Evolutionary conservation across 2,113 vertebrate species (phyloP), one percentile per base, ranked within the genome.

Genomic region (Epinephelus fuscoguttatus): DNA sequence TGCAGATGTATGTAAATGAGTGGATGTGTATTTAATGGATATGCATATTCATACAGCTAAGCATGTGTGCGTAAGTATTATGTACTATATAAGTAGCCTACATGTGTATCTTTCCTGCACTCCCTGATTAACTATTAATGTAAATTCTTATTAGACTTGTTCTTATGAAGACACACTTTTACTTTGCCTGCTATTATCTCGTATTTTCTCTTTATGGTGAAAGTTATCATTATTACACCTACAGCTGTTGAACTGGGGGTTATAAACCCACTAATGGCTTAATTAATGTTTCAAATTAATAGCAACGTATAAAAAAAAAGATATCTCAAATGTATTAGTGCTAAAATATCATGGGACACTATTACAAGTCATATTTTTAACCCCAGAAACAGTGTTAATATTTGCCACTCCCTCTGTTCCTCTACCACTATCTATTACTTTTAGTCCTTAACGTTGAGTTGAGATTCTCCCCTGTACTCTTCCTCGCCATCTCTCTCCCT

Each of bases 401-500:
- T 25, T 72, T 50, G 18, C 11, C 25, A 37, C 50, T 17, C 19
- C 11, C 2, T 1, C 33, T 8, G 1, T 25, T 47, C 15, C 13
- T 47, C 25, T 12, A 33, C 14, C 37, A 45, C 45, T 23, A 61
- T 1, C 1, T 59, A 61, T 70, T 45, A 52, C 10, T 37, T 50
- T 49, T 30, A 69, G 55, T 73, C 47, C 60, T 50, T 19, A 53
- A 30, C 12, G 13, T 79, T 79, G 50, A 66, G 49, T 15, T 27
- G 30, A 1, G 0, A 13, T 37, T 50, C 23, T 59, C 42, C 19
- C 7, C 23, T 67, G 27, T 78, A 10, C 40, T 78, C 12, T 60
- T 11, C 59, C 13, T 70, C 50, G 66, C 25, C 25, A 1, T 83
- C 49, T 40, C 61, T 74, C 63, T 80, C 27, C 81, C 30, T 50